Evolutionary conservation across 2,888 invertebrate genomes (phyloP).

Genomic region (Erpobdella octoculata): DNA sequence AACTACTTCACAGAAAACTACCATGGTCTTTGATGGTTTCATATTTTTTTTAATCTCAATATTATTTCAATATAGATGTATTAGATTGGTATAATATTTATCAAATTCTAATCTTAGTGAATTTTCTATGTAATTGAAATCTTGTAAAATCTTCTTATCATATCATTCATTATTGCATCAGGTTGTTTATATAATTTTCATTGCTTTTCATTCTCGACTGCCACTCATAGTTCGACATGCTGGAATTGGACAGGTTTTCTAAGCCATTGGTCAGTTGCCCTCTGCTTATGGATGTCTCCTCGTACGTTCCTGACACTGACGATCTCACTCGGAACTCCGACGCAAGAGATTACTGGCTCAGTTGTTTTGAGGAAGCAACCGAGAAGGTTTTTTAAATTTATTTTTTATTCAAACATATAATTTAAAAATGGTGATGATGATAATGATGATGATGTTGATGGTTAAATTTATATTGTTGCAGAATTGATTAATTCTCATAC

Average conservation of each 20-base stretch:
- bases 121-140: neutral
- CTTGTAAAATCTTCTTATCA: neutral
- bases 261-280: slow-evolving; percentile 63
- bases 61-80: neutral
- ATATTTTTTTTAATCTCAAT: neutral
- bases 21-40: neutral
- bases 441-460: too few relatives aligned
- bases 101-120: neutral
- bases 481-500: too few relatives aligned
- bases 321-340: slow-evolving; percentile 76
- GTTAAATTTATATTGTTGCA: too few relatives aligned
- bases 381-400: slow-evolving; percentile 57
- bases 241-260: slow-evolving; percentile 59
- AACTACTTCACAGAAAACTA: neutral
- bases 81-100: neutral
- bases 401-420: neutral
- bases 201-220: slow-evolving; percentile 12
- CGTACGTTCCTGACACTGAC: slow-evolving; percentile 83
- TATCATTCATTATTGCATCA: neutral
- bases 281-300: slow-evolving; percentile 67
- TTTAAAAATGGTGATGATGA: neutral
- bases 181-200: neutral
- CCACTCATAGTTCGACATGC: slow-evolving; percentile 54
- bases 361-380: slow-evolving; percentile 75
- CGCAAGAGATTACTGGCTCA: slow-evolving; percentile 81